Evolutionary conservation across 2,888 invertebrate genomes (phyloP), one percentile per base, ranked within the genome.

Genomic region (Cremastinae sp.): DNA sequence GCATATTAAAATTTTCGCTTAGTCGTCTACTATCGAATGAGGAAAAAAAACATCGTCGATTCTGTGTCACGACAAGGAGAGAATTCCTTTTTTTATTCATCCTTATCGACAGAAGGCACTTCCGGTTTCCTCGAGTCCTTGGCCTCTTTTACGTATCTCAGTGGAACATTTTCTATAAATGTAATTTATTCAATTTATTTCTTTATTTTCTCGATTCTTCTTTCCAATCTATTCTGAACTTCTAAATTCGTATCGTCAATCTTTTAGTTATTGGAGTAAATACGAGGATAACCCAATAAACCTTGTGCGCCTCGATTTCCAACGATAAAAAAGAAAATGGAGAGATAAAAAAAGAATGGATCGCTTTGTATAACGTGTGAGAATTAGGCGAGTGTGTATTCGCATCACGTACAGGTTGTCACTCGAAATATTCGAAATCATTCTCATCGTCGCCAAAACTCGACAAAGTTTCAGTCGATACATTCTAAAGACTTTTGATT

Each of bases 51-150:
- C 22, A 20, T 20, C 5, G 7, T 55, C 0, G 12, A 28, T 12
- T 35, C 35, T 20, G n/a, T 20, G 14, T 14, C 14, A 5, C 18
- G 18, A 5, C 49, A 28, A 28, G 5, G 28, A 28, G 49, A 8
- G 49, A 20, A 8, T 49, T 45, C 20, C 8, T 2, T 56, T n/a
- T 62, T 47, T 35, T 22, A 39, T 12, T 51, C 12, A 16, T 39
- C 43, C 43, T 39, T 75, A 75, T 75, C 75, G 55, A 64, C 75
- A 71, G 75, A 75, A 75, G 49, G 22, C 45, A 56, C 61, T 71
- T 75, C 75, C 75, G 75, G 51, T 47, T 68, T 62, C 53, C 37
- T 43, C 65, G 65, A 70, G 61, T 56, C 71, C 70, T 71, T 62
- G 66, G 61, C 39, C 56, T 20, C 35, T 39, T 1, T 35, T 37